Conservation (phyloP, 2,113 vertebrate species). For the Jaculus jaculus region DNA sequence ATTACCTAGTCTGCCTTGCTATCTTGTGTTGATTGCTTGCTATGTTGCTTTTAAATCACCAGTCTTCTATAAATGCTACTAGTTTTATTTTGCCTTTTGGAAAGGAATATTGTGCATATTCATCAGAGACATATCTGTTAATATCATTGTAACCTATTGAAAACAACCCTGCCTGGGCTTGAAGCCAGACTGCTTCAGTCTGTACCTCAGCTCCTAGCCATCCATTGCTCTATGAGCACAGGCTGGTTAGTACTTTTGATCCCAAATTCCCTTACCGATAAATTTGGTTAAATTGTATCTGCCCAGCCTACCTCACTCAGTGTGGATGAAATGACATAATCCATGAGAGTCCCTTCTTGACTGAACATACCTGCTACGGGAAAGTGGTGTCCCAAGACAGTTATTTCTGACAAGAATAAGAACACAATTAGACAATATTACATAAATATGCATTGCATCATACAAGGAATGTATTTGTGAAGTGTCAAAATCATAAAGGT, state of each 20-base stretch:
- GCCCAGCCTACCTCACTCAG: background rate
- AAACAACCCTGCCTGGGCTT: background rate
- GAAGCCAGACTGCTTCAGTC: background rate
- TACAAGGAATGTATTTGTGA: background rate
- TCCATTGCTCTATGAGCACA: background rate
- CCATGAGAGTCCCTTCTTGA: background rate
- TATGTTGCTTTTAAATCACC: background rate
- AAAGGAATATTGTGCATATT: background rate
- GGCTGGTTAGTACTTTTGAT: background rate
- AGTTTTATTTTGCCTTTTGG: constrained; percentile 19
- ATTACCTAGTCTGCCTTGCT: background rate
- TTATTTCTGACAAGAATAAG: background rate
- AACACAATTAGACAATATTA: background rate
- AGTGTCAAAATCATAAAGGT: background rate
- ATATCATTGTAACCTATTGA: background rate
- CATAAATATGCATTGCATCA: background rate
- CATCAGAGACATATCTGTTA: background rate
- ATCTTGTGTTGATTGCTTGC: background rate
- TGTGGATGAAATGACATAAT: background rate
- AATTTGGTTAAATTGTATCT: background rate
- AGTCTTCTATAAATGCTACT: background rate
- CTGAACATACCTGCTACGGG: background rate
- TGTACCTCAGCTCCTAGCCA: background rate
- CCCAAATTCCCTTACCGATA: background rate
- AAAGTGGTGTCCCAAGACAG: background rate